These are phyloP conservation scores for Ranitomeya variabilis DNA, from an alignment of 2,113 vertebrate genomes.

Conservation along the genomic window DNA sequence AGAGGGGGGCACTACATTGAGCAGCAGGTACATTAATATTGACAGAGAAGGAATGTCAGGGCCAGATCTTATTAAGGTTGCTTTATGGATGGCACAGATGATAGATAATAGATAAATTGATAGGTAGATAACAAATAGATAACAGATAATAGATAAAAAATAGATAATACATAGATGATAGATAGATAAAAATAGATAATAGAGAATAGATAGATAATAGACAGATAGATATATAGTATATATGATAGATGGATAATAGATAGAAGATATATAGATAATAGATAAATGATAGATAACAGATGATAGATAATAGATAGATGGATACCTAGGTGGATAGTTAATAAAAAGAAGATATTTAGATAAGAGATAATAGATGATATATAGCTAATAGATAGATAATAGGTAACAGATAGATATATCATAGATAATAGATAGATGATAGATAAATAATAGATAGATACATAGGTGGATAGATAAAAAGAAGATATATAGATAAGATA, in stretches of 20 bases:
- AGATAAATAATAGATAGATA: background rate
- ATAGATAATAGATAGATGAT: slow-evolving; percentile 6
- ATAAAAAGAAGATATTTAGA: slow-evolving; percentile 5
- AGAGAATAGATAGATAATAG: background rate
- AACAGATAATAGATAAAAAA: background rate
- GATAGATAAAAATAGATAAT: background rate
- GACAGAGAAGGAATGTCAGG: too few relatives aligned
- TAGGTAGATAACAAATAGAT: too few relatives aligned
- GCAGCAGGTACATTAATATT: too few relatives aligned
- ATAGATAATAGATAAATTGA: too few relatives aligned
- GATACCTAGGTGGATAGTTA: background rate
- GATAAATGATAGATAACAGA: background rate
- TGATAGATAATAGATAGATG: background rate
- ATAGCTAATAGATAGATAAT: background rate
- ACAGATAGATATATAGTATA: background rate
- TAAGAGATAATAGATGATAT: background rate
- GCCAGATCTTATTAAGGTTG: too few relatives aligned
- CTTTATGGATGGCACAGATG: too few relatives aligned
- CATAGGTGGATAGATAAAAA: background rate
- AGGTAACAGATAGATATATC: slow-evolving; percentile 4
- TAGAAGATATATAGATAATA: background rate
- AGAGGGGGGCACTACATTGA: too few relatives aligned
- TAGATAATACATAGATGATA: background rate
- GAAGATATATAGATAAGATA: background rate
- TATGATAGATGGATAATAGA: background rate